Base-by-base conservation (phyloP, 2,113 vertebrate genomes). In the Lampris incognitus region DNA sequence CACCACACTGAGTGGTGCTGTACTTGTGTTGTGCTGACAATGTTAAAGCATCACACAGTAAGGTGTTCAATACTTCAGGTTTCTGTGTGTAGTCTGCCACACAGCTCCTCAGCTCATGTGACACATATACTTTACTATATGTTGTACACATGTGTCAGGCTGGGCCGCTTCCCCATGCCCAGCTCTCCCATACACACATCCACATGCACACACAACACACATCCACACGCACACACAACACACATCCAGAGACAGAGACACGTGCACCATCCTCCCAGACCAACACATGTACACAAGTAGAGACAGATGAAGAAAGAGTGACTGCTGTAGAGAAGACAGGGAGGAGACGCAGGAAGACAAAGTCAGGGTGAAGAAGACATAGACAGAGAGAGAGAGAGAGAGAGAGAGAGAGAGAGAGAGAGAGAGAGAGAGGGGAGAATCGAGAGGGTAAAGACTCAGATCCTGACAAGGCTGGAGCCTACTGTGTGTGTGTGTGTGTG, bases 371-470 rank as follows among this genome's bases (percentile, higher is more conserved):
- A 10, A 13, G 37, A 38, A 62, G 9, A 72, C 46, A 44, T 40
- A 37, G 51, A 51, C 4, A 40, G 55, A 80, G 64, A 74, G 36
- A 70, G 78, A 78, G 76, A 78, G 72, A 74, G 70, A 76, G 42
- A 54, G 74, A 69, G 39, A 44, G 59, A 61, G 59, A 44, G 59
- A 62, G 38, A 41, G 2, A 13, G 8, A 61, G 4, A 42, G 9
- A 61, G 39, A 61, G 4, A 13, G 10, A 5, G 42, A 44, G 40
- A 62, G 78, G 49, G 44, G 69, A 59, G 82, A 64, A 76, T 74
- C 59, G 85, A 85, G 63, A 78, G 76, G 74, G 80, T 77, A 73
- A 79, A 83, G 72, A 88, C 86, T 81, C 71, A 86, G 86, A 76
- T 91, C 74, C 74, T 87, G 88, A 84, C 83, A 83, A 52, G 69